These are phyloP conservation scores for Triplophysa dalaica DNA, from an alignment of 2,113 vertebrate species.

Conservation along the genomic window DNA sequence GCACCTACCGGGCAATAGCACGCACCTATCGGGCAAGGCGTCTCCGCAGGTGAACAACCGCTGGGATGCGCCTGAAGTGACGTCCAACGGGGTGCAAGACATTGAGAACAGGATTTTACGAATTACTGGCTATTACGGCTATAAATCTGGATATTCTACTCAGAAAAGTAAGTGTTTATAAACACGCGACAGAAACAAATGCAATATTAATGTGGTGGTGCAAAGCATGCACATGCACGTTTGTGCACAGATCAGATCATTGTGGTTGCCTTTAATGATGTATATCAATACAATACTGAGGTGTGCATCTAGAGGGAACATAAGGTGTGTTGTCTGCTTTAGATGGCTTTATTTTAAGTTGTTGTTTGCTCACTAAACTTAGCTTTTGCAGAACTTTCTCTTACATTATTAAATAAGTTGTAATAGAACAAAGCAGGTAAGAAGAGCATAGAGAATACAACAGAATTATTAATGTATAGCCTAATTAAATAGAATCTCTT, in stretches of 20 bases:
- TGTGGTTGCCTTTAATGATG: conserved; percentile 4
- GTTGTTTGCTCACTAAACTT: background rate
- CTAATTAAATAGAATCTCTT: no score
- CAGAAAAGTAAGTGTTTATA: conserved; percentile 88
- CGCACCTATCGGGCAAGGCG: conserved; percentile 68
- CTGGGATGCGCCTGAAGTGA: conserved; percentile 78
- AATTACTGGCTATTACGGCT: conserved; percentile 98
- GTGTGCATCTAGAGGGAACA: background rate
- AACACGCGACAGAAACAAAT: conserved; percentile 31
- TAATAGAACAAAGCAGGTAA: background rate
- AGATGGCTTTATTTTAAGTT: background rate
- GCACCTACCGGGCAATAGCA: conserved; percentile 61
- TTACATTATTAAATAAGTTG: background rate
- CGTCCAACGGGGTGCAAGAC: conserved; percentile 92
- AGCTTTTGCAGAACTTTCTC: conserved; percentile 6
- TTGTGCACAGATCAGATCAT: background rate
- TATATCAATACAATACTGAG: background rate
- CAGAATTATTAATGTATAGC: background rate
- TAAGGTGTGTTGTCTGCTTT: background rate
- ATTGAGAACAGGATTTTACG: conserved; percentile 95
- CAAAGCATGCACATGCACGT: background rate
- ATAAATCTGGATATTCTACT: conserved; percentile 94
- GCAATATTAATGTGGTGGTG: background rate
- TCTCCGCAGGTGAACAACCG: conserved; percentile 62
- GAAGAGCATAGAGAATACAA: background rate